Evolutionary conservation across 2,113 vertebrate species (phyloP), one percentile per base, ranked within the genome.

Genomic region (Pedetes capensis): DNA sequence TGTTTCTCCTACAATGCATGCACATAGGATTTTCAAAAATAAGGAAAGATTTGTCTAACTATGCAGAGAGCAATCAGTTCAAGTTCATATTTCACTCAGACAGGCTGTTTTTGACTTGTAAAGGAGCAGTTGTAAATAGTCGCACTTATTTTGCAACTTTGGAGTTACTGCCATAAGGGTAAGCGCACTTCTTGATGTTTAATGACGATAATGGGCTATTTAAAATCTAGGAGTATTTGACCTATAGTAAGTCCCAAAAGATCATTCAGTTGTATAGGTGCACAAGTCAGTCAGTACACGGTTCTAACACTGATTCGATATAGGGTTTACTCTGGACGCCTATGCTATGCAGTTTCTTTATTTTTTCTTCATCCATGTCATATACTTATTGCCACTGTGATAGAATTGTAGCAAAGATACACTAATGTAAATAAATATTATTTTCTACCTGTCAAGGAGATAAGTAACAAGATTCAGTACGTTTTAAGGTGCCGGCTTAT

Each of bases 391-490:
- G 32, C 8, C 39, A 71, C 90, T 90, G 91, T 61, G 63, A 78
- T 32, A 87, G 51, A 5, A 49, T 49, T 66, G 3, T 42, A 86
- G 47, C 5, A 90, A 75, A 90, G 25, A 88, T 87, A 79, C 89
- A 25, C 11, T 59, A 20, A 69, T 69, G 66, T 79, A 96, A 91
- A 87, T 94, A 68, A 76, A 92, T 69, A 76, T 82, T 57, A 79
- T 75, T 66, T 96, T 93, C 44, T 79, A 82, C 14, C 18, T 89
- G 20, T 44, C 32, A 80, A 17, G 32, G 37, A 92, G 84, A 69
- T 57, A 79, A 94, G 32, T 71, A 71, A 44, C 49, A 17, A 86
- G 69, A 74, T 66, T 89, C 5, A 64, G 76, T 87, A 55, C 32
- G 51, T 84, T 17, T n/a, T 53, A 91, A 66, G 68, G 90, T 61